Conservation (phyloP, 2,888 invertebrate species). For the Agriopis leucophaearia region DNA sequence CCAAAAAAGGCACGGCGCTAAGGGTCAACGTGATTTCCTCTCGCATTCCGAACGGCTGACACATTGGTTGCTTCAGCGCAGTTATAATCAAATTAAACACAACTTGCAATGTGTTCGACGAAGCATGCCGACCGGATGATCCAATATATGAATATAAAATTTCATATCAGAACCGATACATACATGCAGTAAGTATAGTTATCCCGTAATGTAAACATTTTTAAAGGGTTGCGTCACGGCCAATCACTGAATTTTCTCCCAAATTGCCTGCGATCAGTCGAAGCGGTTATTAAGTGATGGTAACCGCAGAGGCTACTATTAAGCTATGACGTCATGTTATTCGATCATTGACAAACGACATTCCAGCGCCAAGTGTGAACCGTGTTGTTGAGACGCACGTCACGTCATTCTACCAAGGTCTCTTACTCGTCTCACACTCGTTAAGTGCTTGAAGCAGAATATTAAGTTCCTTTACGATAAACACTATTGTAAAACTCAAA, state of each 20-base stretch:
- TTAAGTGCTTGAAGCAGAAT: slow-evolving; percentile 59
- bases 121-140: slow-evolving; percentile 72
- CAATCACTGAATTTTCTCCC: slow-evolving; percentile 67
- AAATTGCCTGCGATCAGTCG: slow-evolving; percentile 64
- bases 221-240: slow-evolving; percentile 65
- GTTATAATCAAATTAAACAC: slow-evolving; percentile 76
- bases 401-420: slow-evolving; percentile 80
- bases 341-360: slow-evolving; percentile 85
- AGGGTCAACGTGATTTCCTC: slow-evolving; percentile 82
- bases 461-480: slow-evolving; percentile 52
- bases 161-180: slow-evolving; percentile 61
- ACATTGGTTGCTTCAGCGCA: slow-evolving; percentile 68
- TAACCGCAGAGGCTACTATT: slow-evolving; percentile 69
- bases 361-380: slow-evolving; percentile 80
- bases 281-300: slow-evolving; percentile 70
- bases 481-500: slow-evolving; percentile 48
- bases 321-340: slow-evolving; percentile 78
- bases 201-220: slow-evolving; percentile 64
- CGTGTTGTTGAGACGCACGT: slow-evolving; percentile 75
- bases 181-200: slow-evolving; percentile 63
- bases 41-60: slow-evolving; percentile 80
- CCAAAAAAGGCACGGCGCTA: slow-evolving; percentile 77
- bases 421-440: slow-evolving; percentile 67
- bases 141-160: slow-evolving; percentile 72
- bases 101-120: slow-evolving; percentile 71